Conservation (phyloP, 2,113 vertebrate genomes). For the Cercopithecus mona region DNA sequence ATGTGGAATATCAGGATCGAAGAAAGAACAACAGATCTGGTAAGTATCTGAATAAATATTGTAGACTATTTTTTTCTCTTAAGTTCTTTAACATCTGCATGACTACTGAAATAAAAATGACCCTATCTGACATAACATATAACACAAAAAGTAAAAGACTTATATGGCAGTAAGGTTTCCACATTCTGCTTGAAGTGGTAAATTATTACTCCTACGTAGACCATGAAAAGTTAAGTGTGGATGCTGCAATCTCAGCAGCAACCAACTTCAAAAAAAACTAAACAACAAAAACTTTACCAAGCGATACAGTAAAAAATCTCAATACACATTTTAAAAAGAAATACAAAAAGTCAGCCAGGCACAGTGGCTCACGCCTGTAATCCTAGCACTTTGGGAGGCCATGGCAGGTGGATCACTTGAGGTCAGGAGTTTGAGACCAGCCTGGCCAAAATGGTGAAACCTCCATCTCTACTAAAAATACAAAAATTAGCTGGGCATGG, state of each 20-base stretch:
- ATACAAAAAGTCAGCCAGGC: neutral
- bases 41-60: neutral
- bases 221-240: neutral
- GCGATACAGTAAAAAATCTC: slow-evolving; percentile 1
- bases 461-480: no score
- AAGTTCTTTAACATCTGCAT: neutral
- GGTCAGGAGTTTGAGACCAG: no score
- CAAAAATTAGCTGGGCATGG: no score
- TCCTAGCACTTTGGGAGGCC: no score
- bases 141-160: neutral
- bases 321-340: neutral
- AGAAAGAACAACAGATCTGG: neutral
- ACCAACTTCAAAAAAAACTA: neutral
- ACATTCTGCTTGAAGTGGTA: neutral
- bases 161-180: neutral
- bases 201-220: neutral
- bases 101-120: neutral
- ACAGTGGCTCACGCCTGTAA: neutral
- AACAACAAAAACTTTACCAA: neutral
- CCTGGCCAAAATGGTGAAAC: no score
- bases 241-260: neutral
- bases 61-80: slow-evolving; percentile 8
- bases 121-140: neutral
- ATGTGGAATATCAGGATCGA: neutral
- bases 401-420: no score